Conservation (phyloP, 2,113 vertebrate species). For the Heterocephalus glaber region DNA sequence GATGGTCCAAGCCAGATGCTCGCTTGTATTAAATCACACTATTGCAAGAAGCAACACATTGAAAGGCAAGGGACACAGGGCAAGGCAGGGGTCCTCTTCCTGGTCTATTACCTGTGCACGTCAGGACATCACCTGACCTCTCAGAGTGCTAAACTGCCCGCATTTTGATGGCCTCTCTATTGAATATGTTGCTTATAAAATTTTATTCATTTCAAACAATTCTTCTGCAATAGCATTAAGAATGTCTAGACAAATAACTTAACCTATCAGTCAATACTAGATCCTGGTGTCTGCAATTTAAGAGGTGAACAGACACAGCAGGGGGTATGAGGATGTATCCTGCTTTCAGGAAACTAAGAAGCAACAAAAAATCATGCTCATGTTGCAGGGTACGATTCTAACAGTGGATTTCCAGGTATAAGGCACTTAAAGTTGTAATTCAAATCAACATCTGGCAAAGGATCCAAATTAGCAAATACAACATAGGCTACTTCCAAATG, state of each 20-base stretch:
- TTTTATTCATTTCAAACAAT: background rate
- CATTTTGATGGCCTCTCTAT: accelerated
- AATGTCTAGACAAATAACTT: background rate
- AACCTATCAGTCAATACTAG: background rate
- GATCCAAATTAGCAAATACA: background rate
- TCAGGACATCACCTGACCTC: accelerated
- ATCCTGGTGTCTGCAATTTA: background rate
- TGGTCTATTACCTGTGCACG: accelerated
- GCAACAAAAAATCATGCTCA: background rate
- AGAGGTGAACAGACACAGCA: background rate
- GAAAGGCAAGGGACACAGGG: accelerated
- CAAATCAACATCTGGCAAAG: background rate
- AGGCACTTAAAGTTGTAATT: background rate
- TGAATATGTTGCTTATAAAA: background rate
- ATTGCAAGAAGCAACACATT: background rate
- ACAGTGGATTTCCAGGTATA: background rate
- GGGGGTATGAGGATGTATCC: accelerated
- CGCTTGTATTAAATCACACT: background rate
- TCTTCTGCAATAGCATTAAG: background rate
- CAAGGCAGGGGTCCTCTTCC: background rate
- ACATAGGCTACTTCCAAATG: accelerated
- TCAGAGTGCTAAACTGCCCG: accelerated
- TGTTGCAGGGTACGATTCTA: background rate
- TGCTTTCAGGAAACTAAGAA: background rate
- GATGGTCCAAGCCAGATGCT: background rate